A percentile compares a stretch with the other conserved stretches of the same genome.
Evolutionary conservation across 2,797 vertebrate species (phyloP).

Genomic region (Hippoglossus hippoglossus): DNA sequence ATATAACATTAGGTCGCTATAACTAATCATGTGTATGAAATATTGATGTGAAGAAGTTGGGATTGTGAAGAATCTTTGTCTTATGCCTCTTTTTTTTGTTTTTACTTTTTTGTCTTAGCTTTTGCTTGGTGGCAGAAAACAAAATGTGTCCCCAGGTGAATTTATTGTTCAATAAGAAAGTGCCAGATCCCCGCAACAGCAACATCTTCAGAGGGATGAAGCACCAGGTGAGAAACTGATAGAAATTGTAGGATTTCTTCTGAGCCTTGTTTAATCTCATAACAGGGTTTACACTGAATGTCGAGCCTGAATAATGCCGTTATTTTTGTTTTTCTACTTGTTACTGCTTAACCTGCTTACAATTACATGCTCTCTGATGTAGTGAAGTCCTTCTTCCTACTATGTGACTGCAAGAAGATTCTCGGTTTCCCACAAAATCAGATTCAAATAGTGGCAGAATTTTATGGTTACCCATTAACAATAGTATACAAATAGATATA

Average conservation of each 20-base stretch:
- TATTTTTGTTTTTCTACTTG: too few species aligned
- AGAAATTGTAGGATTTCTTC: neutral
- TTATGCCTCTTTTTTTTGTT: neutral
- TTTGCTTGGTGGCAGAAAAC: neutral
- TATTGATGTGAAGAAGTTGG: too few species aligned
- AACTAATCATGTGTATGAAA: too few species aligned
- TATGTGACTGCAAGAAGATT: too few species aligned
- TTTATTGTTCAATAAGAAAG: slow-evolving; percentile 50
- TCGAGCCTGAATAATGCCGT: neutral
- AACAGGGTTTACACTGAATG: neutral
- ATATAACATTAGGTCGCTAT: too few species aligned
- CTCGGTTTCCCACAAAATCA: too few species aligned
- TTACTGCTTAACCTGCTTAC: too few species aligned
- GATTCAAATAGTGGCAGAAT: too few species aligned
- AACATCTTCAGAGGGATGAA: slow-evolving; percentile 70
- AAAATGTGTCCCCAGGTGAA: slow-evolving; percentile 21
- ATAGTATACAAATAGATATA: too few species aligned
- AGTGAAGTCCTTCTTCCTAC: too few species aligned
- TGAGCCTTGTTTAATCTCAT: neutral
- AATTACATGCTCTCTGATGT: too few species aligned
- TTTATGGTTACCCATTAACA: too few species aligned
- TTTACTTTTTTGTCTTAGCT: slow-evolving; percentile 13
- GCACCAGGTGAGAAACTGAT: slow-evolving; percentile 70
- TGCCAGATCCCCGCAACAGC: slow-evolving; percentile 84
- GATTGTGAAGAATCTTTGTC: neutral